Conservation (phyloP, 2,888 invertebrate species). For the Lysandra bellargus region DNA sequence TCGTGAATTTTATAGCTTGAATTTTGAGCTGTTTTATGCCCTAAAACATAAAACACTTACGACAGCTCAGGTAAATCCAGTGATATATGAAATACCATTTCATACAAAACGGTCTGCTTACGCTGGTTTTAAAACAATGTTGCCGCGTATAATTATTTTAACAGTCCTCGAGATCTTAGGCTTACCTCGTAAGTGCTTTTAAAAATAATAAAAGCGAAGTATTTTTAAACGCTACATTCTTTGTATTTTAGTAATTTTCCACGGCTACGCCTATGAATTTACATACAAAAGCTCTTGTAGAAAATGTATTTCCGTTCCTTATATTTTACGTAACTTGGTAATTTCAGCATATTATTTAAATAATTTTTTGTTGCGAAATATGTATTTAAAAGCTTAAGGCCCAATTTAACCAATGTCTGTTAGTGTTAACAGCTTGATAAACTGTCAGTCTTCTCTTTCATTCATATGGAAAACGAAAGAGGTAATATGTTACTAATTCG, state of each 20-base stretch:
- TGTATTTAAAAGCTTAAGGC: too few relatives aligned
- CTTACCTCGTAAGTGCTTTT: constrained; percentile 20
- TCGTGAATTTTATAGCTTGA: not conserved
- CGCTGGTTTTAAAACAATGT: not conserved
- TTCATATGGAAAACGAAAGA: too few relatives aligned
- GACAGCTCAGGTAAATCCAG: not conserved
- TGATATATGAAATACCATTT: not conserved
- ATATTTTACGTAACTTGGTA: not conserved
- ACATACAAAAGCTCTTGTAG: not conserved
- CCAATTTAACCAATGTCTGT: too few relatives aligned
- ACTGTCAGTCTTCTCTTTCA: too few relatives aligned
- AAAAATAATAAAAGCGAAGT: constrained; percentile 23
- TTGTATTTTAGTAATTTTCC: not conserved
- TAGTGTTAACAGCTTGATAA: too few relatives aligned
- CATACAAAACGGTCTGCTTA: not conserved
- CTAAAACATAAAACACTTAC: too few relatives aligned
- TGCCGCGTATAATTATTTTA: constrained; percentile 17
- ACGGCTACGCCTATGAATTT: not conserved
- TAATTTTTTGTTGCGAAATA: not conserved
- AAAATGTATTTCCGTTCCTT: not conserved
- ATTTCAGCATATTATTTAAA: not conserved
- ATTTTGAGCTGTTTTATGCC: not conserved
- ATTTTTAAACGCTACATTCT: constrained; percentile 2
- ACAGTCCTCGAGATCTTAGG: constrained; percentile 20
- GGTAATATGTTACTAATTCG: too few relatives aligned